These are phyloP conservation scores for Cheilosia grossa DNA, from an alignment of 2,888 invertebrate species.

Conservation along the genomic window DNA sequence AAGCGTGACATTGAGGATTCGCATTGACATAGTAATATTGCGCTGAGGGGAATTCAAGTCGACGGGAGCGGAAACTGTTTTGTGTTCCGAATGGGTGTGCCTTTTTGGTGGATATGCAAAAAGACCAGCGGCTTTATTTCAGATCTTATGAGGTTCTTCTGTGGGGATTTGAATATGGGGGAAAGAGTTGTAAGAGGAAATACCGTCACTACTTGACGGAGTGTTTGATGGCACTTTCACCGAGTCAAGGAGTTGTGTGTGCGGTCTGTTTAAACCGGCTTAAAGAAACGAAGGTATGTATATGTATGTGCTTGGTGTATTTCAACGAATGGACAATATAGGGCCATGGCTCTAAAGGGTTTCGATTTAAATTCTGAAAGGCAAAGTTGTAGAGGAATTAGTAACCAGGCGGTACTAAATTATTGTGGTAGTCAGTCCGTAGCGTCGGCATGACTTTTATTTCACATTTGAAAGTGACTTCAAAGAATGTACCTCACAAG, in stretches of 20 bases:
- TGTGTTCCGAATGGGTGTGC: slow-evolving; percentile 24
- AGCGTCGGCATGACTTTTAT: too few relatives aligned
- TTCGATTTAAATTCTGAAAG: too few relatives aligned
- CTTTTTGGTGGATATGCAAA: slow-evolving; percentile 22
- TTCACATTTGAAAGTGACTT: too few relatives aligned
- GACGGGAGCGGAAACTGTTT: slow-evolving; percentile 19
- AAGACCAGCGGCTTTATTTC: neutral
- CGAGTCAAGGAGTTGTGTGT: neutral
- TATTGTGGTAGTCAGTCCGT: too few relatives aligned
- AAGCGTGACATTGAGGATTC: slow-evolving; percentile 67
- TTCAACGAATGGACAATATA: too few relatives aligned
- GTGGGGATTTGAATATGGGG: neutral
- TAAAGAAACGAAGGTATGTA: too few relatives aligned
- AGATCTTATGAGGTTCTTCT: slow-evolving; percentile 8
- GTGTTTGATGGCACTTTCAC: neutral
- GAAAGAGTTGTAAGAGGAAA: neutral
- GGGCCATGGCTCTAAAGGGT: too few relatives aligned
- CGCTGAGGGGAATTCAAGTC: slow-evolving; percentile 38
- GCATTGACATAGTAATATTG: slow-evolving; percentile 57
- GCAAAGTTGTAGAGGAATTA: too few relatives aligned
- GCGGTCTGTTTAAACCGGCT: too few relatives aligned
- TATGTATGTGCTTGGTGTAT: too few relatives aligned
- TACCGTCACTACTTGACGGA: neutral
- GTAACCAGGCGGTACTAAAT: too few relatives aligned
- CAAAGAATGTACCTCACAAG: too few relatives aligned